A percentile compares a stretch with the other conserved stretches of the same genome.
Conservation (phyloP, 2,888 invertebrate species). For the Campaea margaritaria region DNA sequence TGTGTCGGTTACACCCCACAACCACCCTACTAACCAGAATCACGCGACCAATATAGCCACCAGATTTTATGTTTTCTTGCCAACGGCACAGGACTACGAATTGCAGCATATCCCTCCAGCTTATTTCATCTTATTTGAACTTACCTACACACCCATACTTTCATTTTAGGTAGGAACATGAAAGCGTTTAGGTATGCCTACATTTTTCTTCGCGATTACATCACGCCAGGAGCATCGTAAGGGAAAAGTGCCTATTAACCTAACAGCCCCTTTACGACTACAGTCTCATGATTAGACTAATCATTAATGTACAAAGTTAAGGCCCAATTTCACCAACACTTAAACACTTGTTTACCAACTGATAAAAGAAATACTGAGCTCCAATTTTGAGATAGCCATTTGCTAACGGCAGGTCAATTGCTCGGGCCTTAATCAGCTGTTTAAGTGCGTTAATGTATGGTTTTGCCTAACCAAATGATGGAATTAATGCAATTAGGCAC, state of each 20-base stretch:
- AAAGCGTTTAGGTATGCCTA: slow-evolving; percentile 9
- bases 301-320: slow-evolving; percentile 20
- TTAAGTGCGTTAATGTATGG: slow-evolving; percentile 30
- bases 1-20: neutral
- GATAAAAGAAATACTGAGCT: neutral
- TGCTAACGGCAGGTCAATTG: neutral
- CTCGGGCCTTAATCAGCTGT: slow-evolving; percentile 19
- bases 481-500: slow-evolving; percentile 28
- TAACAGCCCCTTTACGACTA: slow-evolving; percentile 27
- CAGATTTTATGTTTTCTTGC: slow-evolving; percentile 13
- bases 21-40: slow-evolving; percentile 12
- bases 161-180: slow-evolving; percentile 6
- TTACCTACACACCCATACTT: slow-evolving; percentile 13
- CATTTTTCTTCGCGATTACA: slow-evolving; percentile 38
- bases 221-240: slow-evolving; percentile 32
- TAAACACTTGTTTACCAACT: neutral
- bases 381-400: slow-evolving; percentile 1
- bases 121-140: slow-evolving; percentile 4
- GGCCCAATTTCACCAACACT: neutral
- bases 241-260: slow-evolving; percentile 42
- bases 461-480: slow-evolving; percentile 32
- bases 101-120: slow-evolving; percentile 10
- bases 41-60: slow-evolving; percentile 6
- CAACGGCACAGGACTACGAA: slow-evolving; percentile 16
- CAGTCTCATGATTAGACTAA: slow-evolving; percentile 24